Conservation (phyloP, 2,888 invertebrate genomes). For the Ichneumoninae sp. region DNA sequence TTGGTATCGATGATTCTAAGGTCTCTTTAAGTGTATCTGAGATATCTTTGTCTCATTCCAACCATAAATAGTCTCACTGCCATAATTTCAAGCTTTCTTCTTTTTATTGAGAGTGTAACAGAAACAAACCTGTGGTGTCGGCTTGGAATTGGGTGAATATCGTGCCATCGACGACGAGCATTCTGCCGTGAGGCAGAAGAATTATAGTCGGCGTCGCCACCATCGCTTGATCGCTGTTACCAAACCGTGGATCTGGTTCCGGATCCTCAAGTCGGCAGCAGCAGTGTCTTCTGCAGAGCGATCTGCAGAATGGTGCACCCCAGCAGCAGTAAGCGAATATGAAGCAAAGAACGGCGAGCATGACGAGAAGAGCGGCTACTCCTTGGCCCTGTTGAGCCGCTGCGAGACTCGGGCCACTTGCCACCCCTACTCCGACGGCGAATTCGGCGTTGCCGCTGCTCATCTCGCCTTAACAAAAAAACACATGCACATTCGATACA, state of each 20-base stretch:
- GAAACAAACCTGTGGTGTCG: conserved; percentile 76
- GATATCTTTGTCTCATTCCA: background rate
- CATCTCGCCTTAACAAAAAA: conserved; percentile 67
- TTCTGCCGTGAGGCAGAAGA: conserved; percentile 86
- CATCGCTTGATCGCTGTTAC: conserved; percentile 80
- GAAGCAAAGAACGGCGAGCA: conserved; percentile 86
- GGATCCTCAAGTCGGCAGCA: conserved; percentile 85
- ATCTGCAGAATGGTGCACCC: conserved; percentile 86
- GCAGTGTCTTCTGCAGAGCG: conserved; percentile 84
- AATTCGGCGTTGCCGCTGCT: conserved; percentile 68
- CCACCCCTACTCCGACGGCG: conserved; percentile 77
- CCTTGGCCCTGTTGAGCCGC: conserved; percentile 84
- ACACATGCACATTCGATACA: background rate
- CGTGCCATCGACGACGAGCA: conserved; percentile 86
- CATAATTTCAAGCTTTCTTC: background rate
- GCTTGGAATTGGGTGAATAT: conserved; percentile 85
- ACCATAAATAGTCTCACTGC: too few species aligned
- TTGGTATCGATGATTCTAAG: background rate
- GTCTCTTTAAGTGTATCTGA: background rate
- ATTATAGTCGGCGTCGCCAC: conserved; percentile 86
- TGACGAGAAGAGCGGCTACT: conserved; percentile 85
- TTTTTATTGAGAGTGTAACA: background rate
- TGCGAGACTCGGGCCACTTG: conserved; percentile 79
- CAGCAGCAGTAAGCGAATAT: conserved; percentile 87
- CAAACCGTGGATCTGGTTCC: conserved; percentile 78